These are phyloP conservation scores for Grantiella picta DNA, from an alignment of 2,113 vertebrate species.

Conservation along the genomic window DNA sequence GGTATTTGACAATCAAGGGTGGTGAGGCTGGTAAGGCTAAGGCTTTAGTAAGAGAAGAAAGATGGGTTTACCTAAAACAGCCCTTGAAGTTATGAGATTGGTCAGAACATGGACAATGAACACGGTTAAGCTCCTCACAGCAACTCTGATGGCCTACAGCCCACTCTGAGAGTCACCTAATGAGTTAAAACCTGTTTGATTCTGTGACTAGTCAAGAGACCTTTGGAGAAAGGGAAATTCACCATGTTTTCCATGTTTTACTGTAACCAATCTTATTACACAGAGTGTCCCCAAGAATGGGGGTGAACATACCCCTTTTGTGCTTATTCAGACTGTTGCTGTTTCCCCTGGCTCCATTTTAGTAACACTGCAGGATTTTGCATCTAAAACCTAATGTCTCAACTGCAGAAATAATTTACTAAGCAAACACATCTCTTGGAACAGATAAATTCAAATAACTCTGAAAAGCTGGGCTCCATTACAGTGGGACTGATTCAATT, in stretches of 20 bases:
- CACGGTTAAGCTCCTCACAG: neutral
- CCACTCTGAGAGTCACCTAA: accelerated
- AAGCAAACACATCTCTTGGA: neutral
- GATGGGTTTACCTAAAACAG: neutral
- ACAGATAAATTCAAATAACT: neutral
- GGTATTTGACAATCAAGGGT: neutral
- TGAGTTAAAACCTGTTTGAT: neutral
- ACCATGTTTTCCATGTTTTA: neutral
- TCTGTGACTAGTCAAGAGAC: neutral
- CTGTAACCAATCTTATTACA: neutral
- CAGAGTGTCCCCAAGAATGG: neutral
- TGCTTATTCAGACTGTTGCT: neutral
- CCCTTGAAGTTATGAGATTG: neutral
- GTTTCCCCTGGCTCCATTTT: neutral
- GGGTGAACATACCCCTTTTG: neutral
- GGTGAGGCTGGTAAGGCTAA: neutral
- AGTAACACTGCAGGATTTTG: neutral
- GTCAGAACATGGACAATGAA: neutral
- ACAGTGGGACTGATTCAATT: neutral
- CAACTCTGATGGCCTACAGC: neutral
- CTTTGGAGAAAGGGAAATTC: neutral
- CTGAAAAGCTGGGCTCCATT: neutral
- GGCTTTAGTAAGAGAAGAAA: neutral
- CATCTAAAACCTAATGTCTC: neutral
- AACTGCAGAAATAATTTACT: neutral